Conservation (phyloP, 2,113 vertebrate genomes). For the Phalacrocorax aristotelis region DNA sequence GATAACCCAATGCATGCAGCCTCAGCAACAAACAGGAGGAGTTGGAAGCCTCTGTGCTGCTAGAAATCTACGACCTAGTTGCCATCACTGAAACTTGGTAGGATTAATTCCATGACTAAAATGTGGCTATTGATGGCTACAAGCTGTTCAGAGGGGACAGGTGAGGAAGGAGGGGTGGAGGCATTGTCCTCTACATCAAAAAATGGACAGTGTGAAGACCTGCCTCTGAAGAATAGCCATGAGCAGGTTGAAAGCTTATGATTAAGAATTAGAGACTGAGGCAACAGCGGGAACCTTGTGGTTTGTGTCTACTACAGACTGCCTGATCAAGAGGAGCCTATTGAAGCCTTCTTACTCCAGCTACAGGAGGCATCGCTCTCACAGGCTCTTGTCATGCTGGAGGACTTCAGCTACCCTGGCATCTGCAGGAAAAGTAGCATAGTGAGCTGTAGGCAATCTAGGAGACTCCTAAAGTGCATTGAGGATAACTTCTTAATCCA, state of each 20-base stretch:
- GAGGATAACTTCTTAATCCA: background rate
- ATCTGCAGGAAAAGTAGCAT: background rate
- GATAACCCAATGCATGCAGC: background rate
- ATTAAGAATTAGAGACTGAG: background rate
- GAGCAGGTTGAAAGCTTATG: background rate
- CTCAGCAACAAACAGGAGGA: background rate
- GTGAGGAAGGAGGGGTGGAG: background rate
- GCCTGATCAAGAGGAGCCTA: background rate
- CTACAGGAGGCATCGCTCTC: background rate
- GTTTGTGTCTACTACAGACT: background rate
- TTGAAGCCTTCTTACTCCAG: background rate
- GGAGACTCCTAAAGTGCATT: background rate
- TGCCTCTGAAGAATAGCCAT: background rate
- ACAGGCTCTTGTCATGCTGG: background rate
- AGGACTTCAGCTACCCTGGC: background rate
- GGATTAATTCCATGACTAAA: background rate
- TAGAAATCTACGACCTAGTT: background rate
- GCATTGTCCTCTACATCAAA: background rate
- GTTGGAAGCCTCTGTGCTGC: background rate
- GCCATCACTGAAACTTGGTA: background rate
- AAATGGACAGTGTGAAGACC: background rate
- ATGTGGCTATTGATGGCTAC: background rate
- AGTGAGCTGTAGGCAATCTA: background rate
- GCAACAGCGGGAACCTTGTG: no score
- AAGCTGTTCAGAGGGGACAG: background rate